Evolutionary conservation across 2,888 invertebrate genomes (phyloP), one percentile per base, ranked within the genome.

Genomic region (Hydroisotoma schaefferi): DNA sequence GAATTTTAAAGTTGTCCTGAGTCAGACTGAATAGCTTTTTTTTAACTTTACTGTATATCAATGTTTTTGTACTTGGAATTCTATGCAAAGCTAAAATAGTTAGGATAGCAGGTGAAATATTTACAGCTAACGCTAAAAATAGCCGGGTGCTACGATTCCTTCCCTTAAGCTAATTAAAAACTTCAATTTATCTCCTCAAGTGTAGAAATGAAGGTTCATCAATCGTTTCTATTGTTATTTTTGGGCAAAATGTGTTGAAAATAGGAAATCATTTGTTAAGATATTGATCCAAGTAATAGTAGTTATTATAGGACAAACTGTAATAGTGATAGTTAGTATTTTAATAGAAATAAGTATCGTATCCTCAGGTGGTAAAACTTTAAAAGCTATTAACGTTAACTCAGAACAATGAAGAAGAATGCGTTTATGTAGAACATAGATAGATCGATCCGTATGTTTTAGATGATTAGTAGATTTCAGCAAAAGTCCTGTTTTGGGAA

Each of bases 391-490:
- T 15, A 15, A 40, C n/a, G 40, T n/a, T n/a, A n/a, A n/a, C n/a
- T n/a, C n/a, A n/a, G n/a, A n/a, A n/a, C n/a, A n/a, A n/a, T 40
- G 40, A 20, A 15, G 23, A 23, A 20, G 25, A 18, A 43, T 43
- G 12, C 43, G 20, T 10, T 10, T 43, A 15, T 43, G 6, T 43
- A 25, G 46, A 46, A 23, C 15, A 33, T 15, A 15, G 15, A 8
- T 8, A 33, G 15, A 8, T 10, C 33, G 15, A 46, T 22, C 20
- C 25, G 46, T 22, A 46, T 25, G 46, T 46, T 40, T 40, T 40
- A 40, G n/a, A 20, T 5, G n/a, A 40, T 40, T 40, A 20, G 40
- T 40, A 52, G n/a, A 52, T 52, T 53, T 53, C 53, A 53, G 53
- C 53, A 53, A 53, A 43, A 46, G 46, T 46, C 25, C 25, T 18